Percentiles rank a stretch among this genome's conserved stretches.
These are phyloP conservation scores for Microplitis manilae DNA, from an alignment of 2,888 invertebrate species.

Conservation along the genomic window DNA sequence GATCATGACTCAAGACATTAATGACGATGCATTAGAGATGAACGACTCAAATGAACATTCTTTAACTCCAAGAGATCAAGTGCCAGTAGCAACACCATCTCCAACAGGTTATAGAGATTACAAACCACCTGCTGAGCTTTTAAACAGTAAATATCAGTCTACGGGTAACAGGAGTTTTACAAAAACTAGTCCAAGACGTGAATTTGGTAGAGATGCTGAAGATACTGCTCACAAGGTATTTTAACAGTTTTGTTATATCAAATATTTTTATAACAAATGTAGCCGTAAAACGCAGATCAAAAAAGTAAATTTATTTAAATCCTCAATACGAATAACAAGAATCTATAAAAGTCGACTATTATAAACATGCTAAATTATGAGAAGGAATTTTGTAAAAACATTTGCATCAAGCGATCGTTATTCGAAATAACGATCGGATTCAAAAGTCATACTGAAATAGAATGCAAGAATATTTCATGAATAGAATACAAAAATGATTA, in stretches of 20 bases:
- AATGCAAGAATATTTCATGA: too few relatives aligned
- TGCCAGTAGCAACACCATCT: constrained; percentile 74
- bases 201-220: constrained; percentile 45
- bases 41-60: constrained; percentile 67
- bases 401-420: too few relatives aligned
- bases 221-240: constrained; percentile 63
- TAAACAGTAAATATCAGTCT: constrained; percentile 65
- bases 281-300: too few relatives aligned
- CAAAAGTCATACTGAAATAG: too few relatives aligned
- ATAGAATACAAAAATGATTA: too few relatives aligned
- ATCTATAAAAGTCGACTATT: too few relatives aligned
- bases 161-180: constrained; percentile 46
- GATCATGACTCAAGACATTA: constrained; percentile 70
- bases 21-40: constrained; percentile 87
- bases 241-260: background rate
- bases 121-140: constrained; percentile 81
- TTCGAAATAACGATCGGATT: too few relatives aligned
- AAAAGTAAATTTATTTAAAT: too few relatives aligned
- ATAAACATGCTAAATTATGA: too few relatives aligned
- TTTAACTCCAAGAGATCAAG: constrained; percentile 50
- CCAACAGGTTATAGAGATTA: constrained; percentile 88
- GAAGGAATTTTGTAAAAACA: too few relatives aligned
- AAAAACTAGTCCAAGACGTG: constrained; percentile 34
- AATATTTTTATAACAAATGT: too few relatives aligned
- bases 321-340: too few relatives aligned